Base-by-base conservation (phyloP, 2,888 invertebrate species). In the Busseola fusca region DNA sequence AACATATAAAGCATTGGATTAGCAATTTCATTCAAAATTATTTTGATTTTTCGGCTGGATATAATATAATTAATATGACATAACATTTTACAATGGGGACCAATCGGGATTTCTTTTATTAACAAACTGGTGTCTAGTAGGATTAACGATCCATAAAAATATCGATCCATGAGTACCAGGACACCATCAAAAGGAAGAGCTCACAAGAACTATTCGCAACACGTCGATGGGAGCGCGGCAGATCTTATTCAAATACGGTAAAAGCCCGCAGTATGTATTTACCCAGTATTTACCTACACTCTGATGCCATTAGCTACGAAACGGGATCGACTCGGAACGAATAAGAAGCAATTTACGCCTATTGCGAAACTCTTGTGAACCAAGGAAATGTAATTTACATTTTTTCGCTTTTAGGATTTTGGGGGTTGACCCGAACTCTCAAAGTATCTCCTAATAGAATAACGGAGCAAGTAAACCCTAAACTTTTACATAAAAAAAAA, bases 181-280 rank as follows among this genome's bases (percentile, higher is more conserved):
- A 25, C 7, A 25, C 40, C 56, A 81, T 68, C 9, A 68, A 74
- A 76, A 62, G 25, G n/a, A 0, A n/a, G 42, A 76, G 69, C 52
- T 67, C 37, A 48, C 60, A 70, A 69, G 74, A 82, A 74, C 83
- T 83, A 72, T 83, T 80, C 74, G 78, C 79, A 64, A 84, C 83
- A 80, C 78, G 69, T 68, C 75, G 72, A 83, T 64, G 63, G 63
- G 78, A 77, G 75, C 77, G 76, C 64, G 73, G 77, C 75, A 81
- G 78, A 82, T 86, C 88, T 89, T 90, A 90, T 90, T 90, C 89
- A 90, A 89, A 90, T 89, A 89, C 88, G 87, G 69, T 90, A 90
- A 90, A 90, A 89, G 90, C 90, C 74, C 72, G 80, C 80, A 74
- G 83, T 85, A 86, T 81, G 82, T 76, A 82, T 80, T 79, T 76